Evolutionary conservation across 2,797 vertebrate species (phyloP), one percentile per base, ranked within the genome.

Genomic region (Cephalopachus bancanus): DNA sequence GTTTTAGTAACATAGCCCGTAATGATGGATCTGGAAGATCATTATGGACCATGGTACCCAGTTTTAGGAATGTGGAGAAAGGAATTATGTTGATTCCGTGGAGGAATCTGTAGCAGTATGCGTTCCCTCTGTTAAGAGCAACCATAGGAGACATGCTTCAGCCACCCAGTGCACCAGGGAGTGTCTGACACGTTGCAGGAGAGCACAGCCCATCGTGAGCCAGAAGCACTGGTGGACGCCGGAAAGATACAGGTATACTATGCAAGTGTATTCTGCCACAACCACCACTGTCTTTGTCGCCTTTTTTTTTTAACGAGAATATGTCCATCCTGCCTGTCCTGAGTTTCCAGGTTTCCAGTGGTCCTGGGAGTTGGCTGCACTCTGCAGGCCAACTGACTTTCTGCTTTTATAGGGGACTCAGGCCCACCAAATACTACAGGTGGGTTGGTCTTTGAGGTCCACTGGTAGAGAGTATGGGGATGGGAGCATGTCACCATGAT

Each of bases 1-100:
- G 79, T 97, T 96, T 97, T 91, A 79, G 95, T 96, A 91, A 95
- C 2, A 80, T 97, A 97, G 98, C 98, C 98, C 98, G 97, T 98
- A 96, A 19, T 44, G 75, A 98, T 97, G 98, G 98, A 98, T 98
- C 99, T 98, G 98, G 97, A 98, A 90, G 44, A 86, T 95, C 95
- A 10, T 96, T 95, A 96, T 92, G 96, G 94, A 98, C 96, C 95
- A 89, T 97, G 98, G 97, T 97, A 97, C 98, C 98, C 98, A 98
- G 98, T 98, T 98, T 98, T 98, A 98, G 98, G 98, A 99, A 98
- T 98, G 99, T 98, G 98, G 98, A 99, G 99, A 99, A 99, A 99
- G 99, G 99, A 99, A 99, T 99, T 99, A 98, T 98, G 99, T 99
- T 99, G 99, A 99, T 99, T 99, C 99, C 99, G 97, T 99, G 99